Evolutionary conservation across 2,113 vertebrate genomes (phyloP), one percentile per base, ranked within the genome.

Genomic region (Sinocyclocheilus anophthalmus): DNA sequence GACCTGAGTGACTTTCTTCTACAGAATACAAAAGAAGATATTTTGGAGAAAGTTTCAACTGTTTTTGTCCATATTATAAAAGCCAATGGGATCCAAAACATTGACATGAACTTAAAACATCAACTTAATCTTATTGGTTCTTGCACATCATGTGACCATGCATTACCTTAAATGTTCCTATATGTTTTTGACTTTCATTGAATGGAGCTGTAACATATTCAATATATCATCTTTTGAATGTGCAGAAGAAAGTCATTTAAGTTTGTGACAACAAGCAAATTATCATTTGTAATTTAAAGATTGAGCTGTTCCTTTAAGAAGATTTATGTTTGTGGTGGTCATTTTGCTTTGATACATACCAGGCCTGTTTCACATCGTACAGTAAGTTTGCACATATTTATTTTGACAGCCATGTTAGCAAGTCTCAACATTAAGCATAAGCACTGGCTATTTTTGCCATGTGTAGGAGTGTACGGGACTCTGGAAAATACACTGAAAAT

Each of bases 241-340:
- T 30, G 65, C 5, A 67, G 24, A 67, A 33, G 5, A 33, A 14
- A 63, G 9, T 53, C 1, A 53, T 16, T 53, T 53, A 14, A 53
- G 50, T 53, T 53, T 53, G 4, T 16, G 50, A 53, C 50, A 53
- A 53, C 48, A 53, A 16, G 13, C 50, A 53, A 53, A 53, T 16
- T 1, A 5, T 53, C 3, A 4, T n/a, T 30, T 26, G 30, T 67
- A 14, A 50, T 50, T 50, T 53, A 16, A 26, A 30, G 63, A 12
- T 3, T 16, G 50, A 53, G 13, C 50, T 53, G 50, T 70, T 30
- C 13, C 9, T 70, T 77, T 69, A 42, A 55, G 12, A 16, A 42
- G 67, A 83, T 78, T 78, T 65, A 30, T 82, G 20, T 78, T 57
- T 18, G 63, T 48, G n/a, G 63, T 70, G 22, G 26, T 12, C 20